These are phyloP conservation scores for Euschistus heros DNA, from an alignment of 1,140 invertebrate genomes.

Conservation along the genomic window DNA sequence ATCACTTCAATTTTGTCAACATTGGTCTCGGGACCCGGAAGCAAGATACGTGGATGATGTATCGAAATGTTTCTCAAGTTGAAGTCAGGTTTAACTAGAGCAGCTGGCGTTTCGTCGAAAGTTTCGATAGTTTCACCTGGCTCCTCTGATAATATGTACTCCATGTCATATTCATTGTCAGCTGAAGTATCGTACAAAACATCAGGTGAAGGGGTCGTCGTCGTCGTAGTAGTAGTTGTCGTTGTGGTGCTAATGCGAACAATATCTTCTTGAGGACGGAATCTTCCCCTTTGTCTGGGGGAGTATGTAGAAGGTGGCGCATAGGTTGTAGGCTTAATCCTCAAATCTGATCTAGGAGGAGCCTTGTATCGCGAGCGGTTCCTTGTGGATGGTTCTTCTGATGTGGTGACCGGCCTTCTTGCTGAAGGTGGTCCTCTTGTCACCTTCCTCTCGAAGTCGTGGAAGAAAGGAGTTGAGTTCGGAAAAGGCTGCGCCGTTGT, in stretches of 20 bases:
- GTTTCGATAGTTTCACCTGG: slow-evolving; percentile 16
- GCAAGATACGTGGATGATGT: background rate
- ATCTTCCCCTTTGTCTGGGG: background rate
- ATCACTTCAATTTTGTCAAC: slow-evolving; percentile 1
- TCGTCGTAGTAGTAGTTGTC: slow-evolving; percentile 7
- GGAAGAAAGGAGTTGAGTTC: background rate
- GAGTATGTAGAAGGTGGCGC: background rate
- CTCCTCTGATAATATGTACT: slow-evolving; percentile 20
- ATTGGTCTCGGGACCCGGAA: slow-evolving; percentile 1
- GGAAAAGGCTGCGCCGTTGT: background rate
- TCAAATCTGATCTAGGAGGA: background rate
- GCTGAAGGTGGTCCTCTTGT: background rate
- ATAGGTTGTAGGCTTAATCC: background rate
- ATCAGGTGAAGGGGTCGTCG: slow-evolving; percentile 19
- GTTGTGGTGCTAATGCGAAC: background rate
- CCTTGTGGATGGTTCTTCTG: slow-evolving; percentile 12
- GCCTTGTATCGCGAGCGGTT: background rate
- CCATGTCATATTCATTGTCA: slow-evolving; percentile 18
- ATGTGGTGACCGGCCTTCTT: background rate
- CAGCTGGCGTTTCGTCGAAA: slow-evolving; percentile 3
- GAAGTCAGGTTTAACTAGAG: background rate
- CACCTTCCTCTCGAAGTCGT: background rate
- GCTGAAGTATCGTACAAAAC: slow-evolving; percentile 12
- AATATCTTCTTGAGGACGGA: background rate
- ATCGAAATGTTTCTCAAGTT: slow-evolving; percentile 9